Evolutionary conservation across 1,140 invertebrate genomes (phyloP), one percentile per base, ranked within the genome.

Genomic region (Augochlora pura): DNA sequence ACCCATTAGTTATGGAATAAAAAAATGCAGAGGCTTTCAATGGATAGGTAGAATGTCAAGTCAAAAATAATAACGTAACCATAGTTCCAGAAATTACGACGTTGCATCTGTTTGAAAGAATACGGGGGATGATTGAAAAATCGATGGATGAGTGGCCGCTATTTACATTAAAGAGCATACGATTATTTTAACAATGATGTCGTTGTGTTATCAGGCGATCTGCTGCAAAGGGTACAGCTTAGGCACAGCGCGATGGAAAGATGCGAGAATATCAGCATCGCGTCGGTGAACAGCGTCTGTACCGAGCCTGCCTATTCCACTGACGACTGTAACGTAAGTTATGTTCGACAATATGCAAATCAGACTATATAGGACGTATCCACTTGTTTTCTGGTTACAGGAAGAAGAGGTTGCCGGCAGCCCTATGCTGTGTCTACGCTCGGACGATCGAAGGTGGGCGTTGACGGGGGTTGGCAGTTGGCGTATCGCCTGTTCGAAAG

Each of bases 371-470:
- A 12, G 62, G 21, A 66, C 42, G 42, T 52, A 64, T 76, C 60
- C 32, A 32, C 64, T 68, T 38, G 18, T 71, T 64, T 46, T 66
- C 27, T 78, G 81, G 90, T 89, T 21, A n/a, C 86, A 97, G 96
- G 96, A 97, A 90, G 97, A 97, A 93, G 96, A 97, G 93, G 95
- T 96, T 84, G 96, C 96, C n/a, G 97, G 97, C 12, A 97, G 96
- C 93, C 96, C 96, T 8, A 95, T 97, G 93, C 94, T 97, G 79
- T 97, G 97, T 83, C 93, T 96, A 5, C 93, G 95, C 71, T 90
- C 94, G 0, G 94, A 95, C 65, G 94, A 93, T 27, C 94, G 94
- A 59, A 94, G 93, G 82, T 97, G 97, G 97, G 95, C 95, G 0
- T 88, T 97, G 6, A 90, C 95, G 2, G 96, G 97, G 0, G 95